phyloP scores from a whole-genome alignment of 2,113 vertebrate species.

The Neodon shergylaensis region DNA sequence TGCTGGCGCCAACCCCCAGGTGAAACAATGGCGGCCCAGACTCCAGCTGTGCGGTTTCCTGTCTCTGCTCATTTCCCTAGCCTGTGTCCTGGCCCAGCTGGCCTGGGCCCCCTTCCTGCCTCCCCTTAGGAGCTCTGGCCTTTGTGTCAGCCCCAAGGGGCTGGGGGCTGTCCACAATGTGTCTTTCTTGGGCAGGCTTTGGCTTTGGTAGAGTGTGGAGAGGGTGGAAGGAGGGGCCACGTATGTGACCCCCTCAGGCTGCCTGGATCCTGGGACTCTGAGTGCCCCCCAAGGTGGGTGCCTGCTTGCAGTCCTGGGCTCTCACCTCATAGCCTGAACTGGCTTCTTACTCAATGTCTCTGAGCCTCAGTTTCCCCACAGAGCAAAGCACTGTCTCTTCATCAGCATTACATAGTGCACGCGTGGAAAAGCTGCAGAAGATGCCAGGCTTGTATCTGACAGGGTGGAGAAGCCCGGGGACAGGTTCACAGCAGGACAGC shows the following conservation, averaged over 20 bases:
- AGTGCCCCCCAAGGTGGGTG: fast-evolving
- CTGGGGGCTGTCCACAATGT: not conserved
- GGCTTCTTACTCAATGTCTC: not conserved
- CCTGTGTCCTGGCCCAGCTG: slow-evolving; percentile 37
- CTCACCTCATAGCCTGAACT: not conserved
- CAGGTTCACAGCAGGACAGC: not conserved
- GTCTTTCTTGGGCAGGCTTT: not conserved
- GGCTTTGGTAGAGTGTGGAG: not conserved
- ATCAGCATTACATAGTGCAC: fast-evolving
- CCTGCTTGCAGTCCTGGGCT: not conserved
- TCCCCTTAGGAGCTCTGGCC: not conserved
- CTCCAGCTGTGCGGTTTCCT: slow-evolving; percentile 45
- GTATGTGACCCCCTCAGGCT: not conserved
- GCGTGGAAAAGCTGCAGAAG: fast-evolving
- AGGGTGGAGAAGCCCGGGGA: not conserved
- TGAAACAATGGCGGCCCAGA: slow-evolving; percentile 62
- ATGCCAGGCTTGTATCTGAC: no score
- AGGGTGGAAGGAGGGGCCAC: not conserved
- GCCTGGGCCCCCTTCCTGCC: slow-evolving; percentile 56
- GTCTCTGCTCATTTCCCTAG: slow-evolving; percentile 37
- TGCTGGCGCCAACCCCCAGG: slow-evolving; percentile 15
- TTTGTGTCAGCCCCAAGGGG: not conserved
- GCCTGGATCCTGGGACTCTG: not conserved
- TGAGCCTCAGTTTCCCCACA: not conserved
- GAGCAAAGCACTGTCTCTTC: not conserved